Evolutionary conservation across 2,888 invertebrate species (phyloP).

Genomic region (Andrena trimmerana): DNA sequence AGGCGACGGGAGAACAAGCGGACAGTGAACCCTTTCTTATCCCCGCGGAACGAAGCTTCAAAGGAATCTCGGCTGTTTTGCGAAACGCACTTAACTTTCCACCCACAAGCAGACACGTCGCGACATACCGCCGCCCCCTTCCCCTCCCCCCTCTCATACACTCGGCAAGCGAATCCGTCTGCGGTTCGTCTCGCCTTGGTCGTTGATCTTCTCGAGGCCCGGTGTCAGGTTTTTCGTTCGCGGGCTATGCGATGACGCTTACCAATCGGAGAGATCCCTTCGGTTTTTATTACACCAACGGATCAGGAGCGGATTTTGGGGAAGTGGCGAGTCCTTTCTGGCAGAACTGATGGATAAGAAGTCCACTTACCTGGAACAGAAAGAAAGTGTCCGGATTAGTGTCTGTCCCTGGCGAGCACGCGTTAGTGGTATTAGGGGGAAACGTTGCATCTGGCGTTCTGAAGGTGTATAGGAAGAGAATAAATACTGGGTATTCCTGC

Average conservation of each 20-base stretch:
- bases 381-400: neutral
- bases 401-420: neutral
- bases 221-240: slow-evolving; percentile 9
- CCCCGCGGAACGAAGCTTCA: slow-evolving; percentile 61
- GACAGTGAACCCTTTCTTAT: slow-evolving; percentile 69
- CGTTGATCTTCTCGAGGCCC: slow-evolving; percentile 56
- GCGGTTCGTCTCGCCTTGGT: slow-evolving; percentile 50
- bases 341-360: too few relatives aligned
- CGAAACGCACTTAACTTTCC: slow-evolving; percentile 67
- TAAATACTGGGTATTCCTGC: neutral
- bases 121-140: slow-evolving; percentile 52
- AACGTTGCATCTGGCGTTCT: too few relatives aligned
- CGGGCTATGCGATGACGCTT: slow-evolving; percentile 1
- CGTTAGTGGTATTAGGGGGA: too few relatives aligned
- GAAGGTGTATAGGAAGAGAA: too few relatives aligned
- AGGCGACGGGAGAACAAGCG: slow-evolving; percentile 40
- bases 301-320: neutral
- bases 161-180: slow-evolving; percentile 45
- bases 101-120: slow-evolving; percentile 52
- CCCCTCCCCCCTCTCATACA: slow-evolving; percentile 32
- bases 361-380: slow-evolving; percentile 49
- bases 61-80: slow-evolving; percentile 66
- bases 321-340: neutral
- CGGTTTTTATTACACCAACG: neutral
- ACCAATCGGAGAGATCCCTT: neutral